Base-by-base conservation (phyloP, 2,888 invertebrate species). In the Hypselothyrea guttata region DNA sequence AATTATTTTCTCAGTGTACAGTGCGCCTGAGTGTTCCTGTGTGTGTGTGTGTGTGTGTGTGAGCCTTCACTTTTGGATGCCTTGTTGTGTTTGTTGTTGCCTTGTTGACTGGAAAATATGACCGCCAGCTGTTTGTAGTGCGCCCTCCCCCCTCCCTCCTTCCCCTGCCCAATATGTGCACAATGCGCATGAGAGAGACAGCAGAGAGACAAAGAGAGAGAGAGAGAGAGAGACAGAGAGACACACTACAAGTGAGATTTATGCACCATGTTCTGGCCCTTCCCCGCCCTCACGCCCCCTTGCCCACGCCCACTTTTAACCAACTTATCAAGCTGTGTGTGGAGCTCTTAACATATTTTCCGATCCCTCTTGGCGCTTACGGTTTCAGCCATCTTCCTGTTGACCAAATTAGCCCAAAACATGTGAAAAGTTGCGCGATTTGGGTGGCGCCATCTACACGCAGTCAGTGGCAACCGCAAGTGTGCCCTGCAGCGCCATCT, bases 21-120 rank as follows among this genome's bases (percentile, higher is more conserved):
- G 22, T 22, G 22, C 5, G 27, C 51, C 31, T 38, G 18, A 12
- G 9, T 47, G 44, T 49, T 28, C 54, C 51, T 48, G 40, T 48
- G 41, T 18, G 35, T 16, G 41, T 13, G 33, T 45, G 18, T 58
- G 41, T 34, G 12, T 15, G 52, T 51, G 44, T 38, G 34, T 55
- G 31, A 27, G 47, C 11, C 31, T 41, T 42, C 33, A n/a, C 42
- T 37, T 49, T 54, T 53, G 28, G 51, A 22, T 54, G 62, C 59
- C 70, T 59, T 73, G 73, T 73, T 69, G 47, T 76, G 70, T 84
- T 82, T 78, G 85, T 71, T 84, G 78, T 72, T 78, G 79, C 76
- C 75, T 84, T 82, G 85, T 83, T 84, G 78, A 84, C 78, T 84
- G 81, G 76, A 84, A 78, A 79, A 78, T 78, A 73, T 85, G 76